Conservation (phyloP, 1,140 invertebrate species). For the Drosophila busckii region DNA sequence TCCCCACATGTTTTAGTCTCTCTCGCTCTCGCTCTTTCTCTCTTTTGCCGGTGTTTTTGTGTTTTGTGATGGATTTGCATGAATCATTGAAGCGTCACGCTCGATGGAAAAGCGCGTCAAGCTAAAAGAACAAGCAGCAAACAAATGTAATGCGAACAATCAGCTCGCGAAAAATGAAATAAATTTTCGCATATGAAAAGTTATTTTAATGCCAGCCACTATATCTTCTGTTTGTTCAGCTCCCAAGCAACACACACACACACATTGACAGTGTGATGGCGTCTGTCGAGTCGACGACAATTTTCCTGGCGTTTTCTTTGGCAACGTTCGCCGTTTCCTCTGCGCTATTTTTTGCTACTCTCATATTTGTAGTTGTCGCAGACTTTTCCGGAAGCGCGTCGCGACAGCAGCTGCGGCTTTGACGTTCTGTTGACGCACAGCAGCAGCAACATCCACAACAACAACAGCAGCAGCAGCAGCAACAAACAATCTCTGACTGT, state of each 20-base stretch:
- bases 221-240: constrained; percentile 25
- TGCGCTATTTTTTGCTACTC: constrained; percentile 11
- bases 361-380: constrained; percentile 33
- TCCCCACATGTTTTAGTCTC: constrained; percentile 52
- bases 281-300: constrained; percentile 57
- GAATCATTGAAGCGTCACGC: constrained; percentile 75
- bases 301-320: constrained; percentile 66
- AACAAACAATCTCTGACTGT: too few relatives aligned
- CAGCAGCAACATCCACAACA: constrained; percentile 18
- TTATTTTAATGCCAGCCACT: constrained; percentile 59
- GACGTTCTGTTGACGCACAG: constrained; percentile 60
- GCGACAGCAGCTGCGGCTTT: constrained; percentile 67
- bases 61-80: constrained; percentile 69
- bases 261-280: too few relatives aligned
- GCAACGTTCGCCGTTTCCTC: constrained; percentile 60
- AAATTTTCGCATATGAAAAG: constrained; percentile 68
- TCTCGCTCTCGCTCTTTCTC: not conserved
- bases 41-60: not conserved
- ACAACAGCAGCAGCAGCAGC: not conserved
- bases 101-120: constrained; percentile 63
- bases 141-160: too few relatives aligned
- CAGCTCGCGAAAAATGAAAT: constrained; percentile 44
- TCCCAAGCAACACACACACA: constrained; percentile 61
- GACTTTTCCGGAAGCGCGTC: constrained; percentile 74
- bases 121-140: constrained; percentile 9